Evolutionary conservation across 2,888 invertebrate species (phyloP).

Genomic region (Pristionchus mayeri): DNA sequence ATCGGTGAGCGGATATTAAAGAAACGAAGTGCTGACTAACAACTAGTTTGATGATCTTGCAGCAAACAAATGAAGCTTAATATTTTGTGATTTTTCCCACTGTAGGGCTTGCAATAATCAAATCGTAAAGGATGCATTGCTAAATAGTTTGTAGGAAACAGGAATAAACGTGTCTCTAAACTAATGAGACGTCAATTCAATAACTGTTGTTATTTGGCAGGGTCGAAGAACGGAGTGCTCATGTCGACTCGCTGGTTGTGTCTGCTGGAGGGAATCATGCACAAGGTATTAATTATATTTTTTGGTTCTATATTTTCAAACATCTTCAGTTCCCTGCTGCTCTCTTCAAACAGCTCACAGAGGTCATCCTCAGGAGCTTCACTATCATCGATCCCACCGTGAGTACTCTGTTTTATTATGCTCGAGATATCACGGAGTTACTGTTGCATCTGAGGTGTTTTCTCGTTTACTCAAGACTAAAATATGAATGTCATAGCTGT

Average conservation of each 20-base stretch:
- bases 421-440: neutral
- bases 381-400: constrained; percentile 66
- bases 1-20: constrained; percentile 55
- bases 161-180: no score
- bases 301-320: neutral
- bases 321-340: constrained; percentile 61
- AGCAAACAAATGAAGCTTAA: no score
- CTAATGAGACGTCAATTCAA: no score
- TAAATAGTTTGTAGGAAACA: no score
- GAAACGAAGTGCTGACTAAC: no score
- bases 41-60: no score
- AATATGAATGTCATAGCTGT: neutral
- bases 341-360: constrained; percentile 66
- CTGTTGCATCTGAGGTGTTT: neutral
- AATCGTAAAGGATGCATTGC: no score
- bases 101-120: no score
- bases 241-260: constrained; percentile 66
- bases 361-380: constrained; percentile 64
- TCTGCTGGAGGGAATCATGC: constrained; percentile 72
- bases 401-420: neutral
- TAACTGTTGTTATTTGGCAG: no score
- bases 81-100: no score
- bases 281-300: constrained; percentile 54
- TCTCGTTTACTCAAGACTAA: neutral
- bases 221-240: constrained; percentile 56